Evolutionary conservation across 2,113 vertebrate genomes (phyloP).

Genomic region (Hemibagrus wyckioides): DNA sequence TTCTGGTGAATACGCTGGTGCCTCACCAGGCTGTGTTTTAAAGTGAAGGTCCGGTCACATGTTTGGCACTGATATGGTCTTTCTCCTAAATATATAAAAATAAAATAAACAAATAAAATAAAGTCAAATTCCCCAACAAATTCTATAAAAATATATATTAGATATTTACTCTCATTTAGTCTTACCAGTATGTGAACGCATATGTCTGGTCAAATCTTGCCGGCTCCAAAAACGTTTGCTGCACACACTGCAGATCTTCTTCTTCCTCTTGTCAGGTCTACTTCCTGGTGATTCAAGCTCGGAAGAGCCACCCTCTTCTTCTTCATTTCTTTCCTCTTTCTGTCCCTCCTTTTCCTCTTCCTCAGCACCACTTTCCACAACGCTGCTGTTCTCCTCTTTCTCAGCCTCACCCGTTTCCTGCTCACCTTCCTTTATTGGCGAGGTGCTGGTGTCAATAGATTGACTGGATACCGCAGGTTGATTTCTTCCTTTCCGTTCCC

Average conservation of each 20-base stretch:
- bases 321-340: slow-evolving; percentile 47
- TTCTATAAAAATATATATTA: background rate
- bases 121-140: background rate
- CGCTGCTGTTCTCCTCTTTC: slow-evolving; percentile 43
- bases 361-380: slow-evolving; percentile 41
- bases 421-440: slow-evolving; percentile 63
- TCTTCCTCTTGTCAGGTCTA: slow-evolving; percentile 96
- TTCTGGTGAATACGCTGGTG: slow-evolving; percentile 97
- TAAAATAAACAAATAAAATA: background rate
- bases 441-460: background rate
- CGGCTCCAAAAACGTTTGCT: slow-evolving; percentile 97
- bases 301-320: slow-evolving; percentile 50
- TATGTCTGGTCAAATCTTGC: slow-evolving; percentile 96
- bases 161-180: background rate
- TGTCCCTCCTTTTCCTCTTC: slow-evolving; percentile 59
- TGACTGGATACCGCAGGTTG: background rate
- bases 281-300: slow-evolving; percentile 34
- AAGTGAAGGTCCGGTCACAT: slow-evolving; percentile 93
- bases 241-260: slow-evolving; percentile 95
- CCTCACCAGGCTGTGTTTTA: slow-evolving; percentile 97
- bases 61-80: slow-evolving; percentile 94
- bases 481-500: slow-evolving; percentile 29
- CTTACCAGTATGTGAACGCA: slow-evolving; percentile 96
- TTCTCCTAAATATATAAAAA: slow-evolving; percentile 76
- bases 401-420: slow-evolving; percentile 25